Percentiles rank a stretch among this genome's conserved stretches.
phyloP scores from a whole-genome alignment of 2,888 invertebrate genomes.

The Leucophenga montana region DNA sequence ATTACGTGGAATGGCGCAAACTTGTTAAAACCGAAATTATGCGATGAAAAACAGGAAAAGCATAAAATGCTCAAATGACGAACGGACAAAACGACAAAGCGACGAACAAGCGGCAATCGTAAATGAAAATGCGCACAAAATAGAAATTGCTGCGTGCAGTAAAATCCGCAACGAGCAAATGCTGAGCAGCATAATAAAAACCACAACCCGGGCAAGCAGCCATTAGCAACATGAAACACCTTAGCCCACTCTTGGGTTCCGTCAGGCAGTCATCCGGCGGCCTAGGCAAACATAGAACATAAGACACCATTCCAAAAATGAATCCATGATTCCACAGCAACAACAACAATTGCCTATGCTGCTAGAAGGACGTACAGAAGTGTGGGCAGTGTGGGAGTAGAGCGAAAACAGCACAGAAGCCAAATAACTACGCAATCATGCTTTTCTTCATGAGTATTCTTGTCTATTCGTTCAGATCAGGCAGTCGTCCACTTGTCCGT shows the following conservation, averaged over 20 bases:
- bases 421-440: conserved; percentile 24
- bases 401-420: conserved; percentile 17
- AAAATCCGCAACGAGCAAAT: background rate
- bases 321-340: background rate
- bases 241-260: conserved; percentile 42
- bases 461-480: background rate
- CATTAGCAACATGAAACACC: conserved; percentile 60
- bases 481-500: conserved; percentile 1
- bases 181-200: conserved; percentile 32
- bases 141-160: no score
- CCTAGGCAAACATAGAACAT: conserved; percentile 53
- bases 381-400: background rate
- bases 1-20: conserved; percentile 3
- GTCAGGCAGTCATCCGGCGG: conserved; percentile 42
- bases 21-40: conserved; percentile 22
- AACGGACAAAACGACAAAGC: background rate
- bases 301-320: background rate
- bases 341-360: conserved; percentile 21
- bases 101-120: background rate
- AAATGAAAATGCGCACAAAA: conserved; percentile 21
- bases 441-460: background rate
- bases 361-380: conserved; percentile 35
- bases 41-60: conserved; percentile 30
- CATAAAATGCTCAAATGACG: conserved; percentile 1
- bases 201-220: conserved; percentile 38